Percentiles rank a stretch among this genome's conserved stretches.
phyloP scores from a whole-genome alignment of 2,113 vertebrate genomes.

The Saccopteryx bilineata region DNA sequence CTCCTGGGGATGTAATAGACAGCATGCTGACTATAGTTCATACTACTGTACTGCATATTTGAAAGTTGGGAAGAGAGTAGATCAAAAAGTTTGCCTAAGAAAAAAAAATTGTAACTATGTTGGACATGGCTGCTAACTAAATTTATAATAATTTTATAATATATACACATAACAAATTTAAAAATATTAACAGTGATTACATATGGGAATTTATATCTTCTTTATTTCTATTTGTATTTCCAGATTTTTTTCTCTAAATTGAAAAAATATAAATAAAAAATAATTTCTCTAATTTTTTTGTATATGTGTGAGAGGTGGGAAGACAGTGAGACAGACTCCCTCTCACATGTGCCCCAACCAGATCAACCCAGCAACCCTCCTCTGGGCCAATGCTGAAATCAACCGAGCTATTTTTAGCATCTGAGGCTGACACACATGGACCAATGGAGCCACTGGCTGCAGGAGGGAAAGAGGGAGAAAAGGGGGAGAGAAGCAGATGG shows the following conservation, averaged over 20 bases:
- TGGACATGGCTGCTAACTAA: not conserved
- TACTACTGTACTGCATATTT: not conserved
- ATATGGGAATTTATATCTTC: not conserved
- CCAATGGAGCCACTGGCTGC: too few species aligned
- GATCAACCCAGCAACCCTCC: too few species aligned
- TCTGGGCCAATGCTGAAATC: too few species aligned
- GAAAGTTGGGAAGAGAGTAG: not conserved
- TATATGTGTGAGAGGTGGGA: too few species aligned
- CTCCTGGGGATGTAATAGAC: not conserved
- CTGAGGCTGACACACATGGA: too few species aligned
- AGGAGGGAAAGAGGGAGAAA: too few species aligned
- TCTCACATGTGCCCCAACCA: too few species aligned
- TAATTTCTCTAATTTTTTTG: not conserved
- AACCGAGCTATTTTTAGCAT: too few species aligned
- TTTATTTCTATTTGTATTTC: constrained; percentile 32
- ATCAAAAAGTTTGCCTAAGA: not conserved
- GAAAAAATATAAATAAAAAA: not conserved
- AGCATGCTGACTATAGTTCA: not conserved
- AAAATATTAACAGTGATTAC: not conserved
- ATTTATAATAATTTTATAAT: constrained; percentile 14
- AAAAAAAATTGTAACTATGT: not conserved
- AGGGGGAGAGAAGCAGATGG: too few species aligned
- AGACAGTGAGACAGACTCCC: too few species aligned
- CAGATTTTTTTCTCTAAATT: not conserved
- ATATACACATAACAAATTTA: not conserved